Percentiles rank a stretch among this genome's conserved stretches.
Evolutionary conservation across 2,797 vertebrate species (phyloP).

Genomic region (Coendou prehensilis): DNA sequence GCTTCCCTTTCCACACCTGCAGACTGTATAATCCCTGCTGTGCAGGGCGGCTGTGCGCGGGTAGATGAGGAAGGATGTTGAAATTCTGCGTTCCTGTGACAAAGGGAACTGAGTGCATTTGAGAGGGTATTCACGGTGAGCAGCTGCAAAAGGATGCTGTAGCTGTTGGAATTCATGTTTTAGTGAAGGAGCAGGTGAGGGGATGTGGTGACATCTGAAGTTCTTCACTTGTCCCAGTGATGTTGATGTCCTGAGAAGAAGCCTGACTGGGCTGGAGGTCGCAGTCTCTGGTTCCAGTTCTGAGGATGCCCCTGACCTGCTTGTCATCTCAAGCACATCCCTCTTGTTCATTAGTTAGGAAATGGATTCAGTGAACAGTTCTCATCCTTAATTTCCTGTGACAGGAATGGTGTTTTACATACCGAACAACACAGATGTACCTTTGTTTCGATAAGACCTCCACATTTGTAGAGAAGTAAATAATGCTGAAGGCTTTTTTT

Average conservation of each 20-base stretch:
- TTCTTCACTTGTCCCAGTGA: background rate
- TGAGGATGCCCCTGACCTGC: background rate
- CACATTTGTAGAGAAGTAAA: background rate
- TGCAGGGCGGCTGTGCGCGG: background rate
- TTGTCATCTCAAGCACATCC: background rate
- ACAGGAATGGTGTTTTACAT: background rate
- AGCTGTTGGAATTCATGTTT: background rate
- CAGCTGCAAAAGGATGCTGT: slow-evolving; percentile 31
- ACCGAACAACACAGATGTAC: background rate
- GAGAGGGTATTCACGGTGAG: slow-evolving; percentile 29
- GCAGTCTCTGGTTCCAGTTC: background rate
- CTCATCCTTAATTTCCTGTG: background rate
- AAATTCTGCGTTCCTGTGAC: slow-evolving; percentile 45
- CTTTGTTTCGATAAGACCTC: background rate
- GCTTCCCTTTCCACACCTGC: slow-evolving; percentile 42
- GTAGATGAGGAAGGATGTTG: background rate
- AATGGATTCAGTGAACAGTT: background rate
- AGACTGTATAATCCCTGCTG: background rate
- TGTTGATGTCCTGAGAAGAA: background rate
- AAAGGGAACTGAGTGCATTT: slow-evolving; percentile 56
- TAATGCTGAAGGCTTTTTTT: background rate
- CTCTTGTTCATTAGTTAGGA: background rate
- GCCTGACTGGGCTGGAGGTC: background rate
- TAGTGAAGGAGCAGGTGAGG: slow-evolving; percentile 55
- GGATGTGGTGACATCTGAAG: background rate